Percentiles rank a stretch among this genome's conserved stretches.
Conservation (phyloP, 2,888 invertebrate genomes). For the Leptopterna dolabrata region DNA sequence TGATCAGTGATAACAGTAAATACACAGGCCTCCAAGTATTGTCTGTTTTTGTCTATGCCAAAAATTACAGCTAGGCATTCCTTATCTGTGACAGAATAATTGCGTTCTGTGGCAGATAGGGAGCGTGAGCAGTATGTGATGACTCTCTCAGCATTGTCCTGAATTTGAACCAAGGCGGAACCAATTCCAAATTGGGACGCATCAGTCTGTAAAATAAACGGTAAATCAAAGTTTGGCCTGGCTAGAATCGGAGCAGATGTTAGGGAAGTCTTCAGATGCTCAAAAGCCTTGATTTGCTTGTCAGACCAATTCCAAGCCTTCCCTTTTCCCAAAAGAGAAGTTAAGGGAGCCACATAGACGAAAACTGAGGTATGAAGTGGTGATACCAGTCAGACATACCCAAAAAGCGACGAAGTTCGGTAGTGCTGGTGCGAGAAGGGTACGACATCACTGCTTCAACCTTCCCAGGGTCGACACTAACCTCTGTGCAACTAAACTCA, state of each 20-base stretch:
- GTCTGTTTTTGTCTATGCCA: slow-evolving; percentile 60
- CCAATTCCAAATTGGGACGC: slow-evolving; percentile 35
- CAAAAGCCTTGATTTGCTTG: slow-evolving; percentile 49
- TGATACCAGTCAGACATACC: slow-evolving; percentile 58
- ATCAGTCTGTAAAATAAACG: slow-evolving; percentile 53
- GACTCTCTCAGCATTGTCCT: slow-evolving; percentile 23
- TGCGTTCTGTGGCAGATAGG: slow-evolving; percentile 54
- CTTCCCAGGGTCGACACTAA: slow-evolving; percentile 44
- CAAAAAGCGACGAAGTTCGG: slow-evolving; percentile 36
- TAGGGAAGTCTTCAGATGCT: slow-evolving; percentile 48
- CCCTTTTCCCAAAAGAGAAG: slow-evolving; percentile 58
- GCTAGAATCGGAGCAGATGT: slow-evolving; percentile 46
- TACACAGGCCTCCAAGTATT: slow-evolving; percentile 61
- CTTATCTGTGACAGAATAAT: slow-evolving; percentile 61
- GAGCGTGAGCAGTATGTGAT: slow-evolving; percentile 27
- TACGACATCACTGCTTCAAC: neutral
- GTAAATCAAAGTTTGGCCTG: slow-evolving; percentile 43
- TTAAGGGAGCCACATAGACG: slow-evolving; percentile 60
- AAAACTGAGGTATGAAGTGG: slow-evolving; percentile 61
- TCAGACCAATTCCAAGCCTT: slow-evolving; percentile 51
- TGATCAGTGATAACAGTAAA: slow-evolving; percentile 64
- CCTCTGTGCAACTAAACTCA: slow-evolving; percentile 39
- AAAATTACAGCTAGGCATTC: slow-evolving; percentile 62
- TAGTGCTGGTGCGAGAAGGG: slow-evolving; percentile 12
- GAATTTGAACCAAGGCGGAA: slow-evolving; percentile 16